Conservation (phyloP, 2,113 vertebrate genomes). For the cattle (Bos taurus) region ARS-UCD2.0 NC_037334.1:59102501-59103000, state of each 20-base stretch:
- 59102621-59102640: not conserved
- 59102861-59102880: not conserved
- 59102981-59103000: not conserved
- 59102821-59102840: accelerated
- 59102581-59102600: not conserved
- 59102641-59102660: not conserved
- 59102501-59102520: not conserved
- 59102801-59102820: not conserved
- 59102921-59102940: not conserved
- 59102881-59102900: too few relatives aligned
- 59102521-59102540: not conserved
- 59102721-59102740: not conserved
- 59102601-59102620: not conserved
- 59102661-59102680: not conserved
- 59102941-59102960: not conserved
- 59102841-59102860: not conserved
- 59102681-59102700: not conserved
- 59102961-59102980: not conserved
- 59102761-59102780: too few relatives aligned
- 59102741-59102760: too few relatives aligned
- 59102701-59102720: not conserved
- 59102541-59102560: not conserved
- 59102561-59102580: not conserved
- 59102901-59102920: not conserved
- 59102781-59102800: not conserved